Base-by-base conservation (phyloP, 2,113 vertebrate genomes). In the Amphiprion percula region DNA sequence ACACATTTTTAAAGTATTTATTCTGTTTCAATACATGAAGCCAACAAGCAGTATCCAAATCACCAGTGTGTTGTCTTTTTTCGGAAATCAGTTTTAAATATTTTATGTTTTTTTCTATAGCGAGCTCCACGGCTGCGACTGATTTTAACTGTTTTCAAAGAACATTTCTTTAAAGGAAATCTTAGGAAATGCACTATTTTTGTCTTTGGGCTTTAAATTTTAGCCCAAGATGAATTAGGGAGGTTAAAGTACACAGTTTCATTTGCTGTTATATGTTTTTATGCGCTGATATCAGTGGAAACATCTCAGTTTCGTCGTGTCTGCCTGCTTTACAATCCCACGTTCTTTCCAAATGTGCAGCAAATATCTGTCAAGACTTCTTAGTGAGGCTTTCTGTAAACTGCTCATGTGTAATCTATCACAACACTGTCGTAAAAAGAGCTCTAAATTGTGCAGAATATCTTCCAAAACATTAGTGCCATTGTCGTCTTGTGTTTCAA, bases 401-500 rank as follows among this genome's bases (percentile, higher is more conserved):
- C 54, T 15, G 50, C 79, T 71, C n/a, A 0, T 62, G 17, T 68
- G 28, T 74, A 68, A 65, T 55, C 8, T n/a, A 21, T 33, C 52
- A 73, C n/a, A 49, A 53, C 69, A 68, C 60, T 39, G 26, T 55
- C n/a, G 23, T 44, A 7, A 33, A 9, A 68, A n/a, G 28, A 85
- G 82, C 61, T 81, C 19, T 28, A 44, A 53, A 24, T 41, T 44
- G 71, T 75, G 55, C 62, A 78, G 78, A 82, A 70, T 56, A 79
- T 85, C 77, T 87, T 77, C 73, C 70, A 37, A 67, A 78, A 55
- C 49, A 39, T 81, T 70, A 21, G 73, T 78, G 68, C 62, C 44
- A 56, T 64, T 46, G 33, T 41, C 15, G 17, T 61, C 37, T 58
- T 21, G 26, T 59, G 33, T 75, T 62, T 68, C 21, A 52, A 21